Conservation (phyloP, 1,140 invertebrate genomes). For the Leptonema lineaticorne region DNA sequence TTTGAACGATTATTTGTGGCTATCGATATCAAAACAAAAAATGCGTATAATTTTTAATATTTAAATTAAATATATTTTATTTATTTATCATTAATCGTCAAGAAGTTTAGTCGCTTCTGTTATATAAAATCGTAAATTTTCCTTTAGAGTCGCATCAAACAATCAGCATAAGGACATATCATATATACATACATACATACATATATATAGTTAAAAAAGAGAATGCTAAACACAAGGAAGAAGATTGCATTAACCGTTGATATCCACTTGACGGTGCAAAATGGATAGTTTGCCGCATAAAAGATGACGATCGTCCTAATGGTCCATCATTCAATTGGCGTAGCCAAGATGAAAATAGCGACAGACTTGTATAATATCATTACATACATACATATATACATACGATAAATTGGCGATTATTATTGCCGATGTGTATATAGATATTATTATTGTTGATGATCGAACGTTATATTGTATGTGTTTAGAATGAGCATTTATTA, state of each 20-base stretch:
- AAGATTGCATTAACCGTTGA: slow-evolving; percentile 16
- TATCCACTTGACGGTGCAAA: slow-evolving; percentile 19
- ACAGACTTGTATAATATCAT: slow-evolving; percentile 29
- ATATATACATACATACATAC: background rate
- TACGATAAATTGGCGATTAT: slow-evolving; percentile 37
- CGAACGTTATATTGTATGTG: background rate
- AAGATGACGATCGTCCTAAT: slow-evolving; percentile 32
- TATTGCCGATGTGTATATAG: too few relatives aligned
- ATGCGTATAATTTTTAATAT: too few relatives aligned
- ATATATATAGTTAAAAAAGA: background rate
- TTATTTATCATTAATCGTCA: too few relatives aligned
- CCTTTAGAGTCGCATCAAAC: too few relatives aligned
- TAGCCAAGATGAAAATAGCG: slow-evolving; percentile 39
- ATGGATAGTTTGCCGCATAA: slow-evolving; percentile 38
- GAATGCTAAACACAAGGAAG: background rate
- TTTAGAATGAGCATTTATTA: slow-evolving; percentile 22
- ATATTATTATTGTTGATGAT: slow-evolving; percentile 28
- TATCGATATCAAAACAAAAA: too few relatives aligned
- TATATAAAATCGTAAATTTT: too few relatives aligned
- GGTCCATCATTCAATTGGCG: slow-evolving; percentile 40
- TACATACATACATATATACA: slow-evolving; percentile 18
- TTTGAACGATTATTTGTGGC: too few relatives aligned
- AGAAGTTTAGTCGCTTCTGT: too few relatives aligned
- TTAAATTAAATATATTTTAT: too few relatives aligned
- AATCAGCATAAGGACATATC: too few relatives aligned